Evolutionary conservation across 2,888 invertebrate genomes (phyloP).

Genomic region (Apeira syringaria): DNA sequence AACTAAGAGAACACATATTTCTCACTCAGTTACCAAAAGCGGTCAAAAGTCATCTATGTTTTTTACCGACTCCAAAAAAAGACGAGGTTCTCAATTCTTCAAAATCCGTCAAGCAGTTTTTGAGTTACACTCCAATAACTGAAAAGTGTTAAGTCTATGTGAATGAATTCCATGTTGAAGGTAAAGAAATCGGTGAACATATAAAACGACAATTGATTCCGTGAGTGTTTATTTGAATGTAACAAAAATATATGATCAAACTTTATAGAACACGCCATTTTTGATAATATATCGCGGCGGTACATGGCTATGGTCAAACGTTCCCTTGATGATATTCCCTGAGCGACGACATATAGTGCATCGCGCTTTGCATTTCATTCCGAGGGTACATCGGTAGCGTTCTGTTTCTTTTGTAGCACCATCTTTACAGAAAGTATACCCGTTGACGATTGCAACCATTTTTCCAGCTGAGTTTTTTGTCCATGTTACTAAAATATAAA

Average conservation of each 20-base stretch:
- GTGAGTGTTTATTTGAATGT: too few species aligned
- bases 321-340: neutral
- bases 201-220: too few species aligned
- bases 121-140: too few species aligned
- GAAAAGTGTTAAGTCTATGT: too few species aligned
- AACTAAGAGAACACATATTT: too few species aligned
- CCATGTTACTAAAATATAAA: neutral
- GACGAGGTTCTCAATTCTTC: too few species aligned
- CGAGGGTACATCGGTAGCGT: neutral
- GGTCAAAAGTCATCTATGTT: too few species aligned
- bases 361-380: neutral
- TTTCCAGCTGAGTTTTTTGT: neutral
- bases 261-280: neutral
- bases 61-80: too few species aligned
- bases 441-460: neutral
- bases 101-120: too few species aligned
- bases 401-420: neutral
- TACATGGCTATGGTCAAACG: neutral
- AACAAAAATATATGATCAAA: neutral
- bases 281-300: neutral
- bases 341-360: neutral
- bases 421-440: neutral
- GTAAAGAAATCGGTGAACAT: too few species aligned
- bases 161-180: too few species aligned
- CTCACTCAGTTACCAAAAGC: too few species aligned